Conservation (phyloP, 2,113 vertebrate species). For the Charadrius vociferus region DNA sequence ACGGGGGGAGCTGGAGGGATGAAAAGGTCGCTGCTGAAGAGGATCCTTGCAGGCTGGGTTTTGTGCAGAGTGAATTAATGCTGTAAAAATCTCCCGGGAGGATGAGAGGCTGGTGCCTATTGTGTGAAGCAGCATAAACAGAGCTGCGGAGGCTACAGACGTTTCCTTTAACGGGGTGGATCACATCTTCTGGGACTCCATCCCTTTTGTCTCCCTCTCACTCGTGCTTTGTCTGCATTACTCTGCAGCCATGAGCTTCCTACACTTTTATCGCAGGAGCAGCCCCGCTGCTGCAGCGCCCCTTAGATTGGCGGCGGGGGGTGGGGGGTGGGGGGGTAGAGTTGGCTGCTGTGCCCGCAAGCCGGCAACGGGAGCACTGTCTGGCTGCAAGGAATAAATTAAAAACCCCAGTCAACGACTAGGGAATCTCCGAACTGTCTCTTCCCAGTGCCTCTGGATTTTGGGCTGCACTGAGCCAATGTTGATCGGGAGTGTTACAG, state of each 20-base stretch:
- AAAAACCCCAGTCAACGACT: rapidly evolving
- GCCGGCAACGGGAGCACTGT: not conserved
- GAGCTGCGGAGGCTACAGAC: not conserved
- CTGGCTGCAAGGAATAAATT: not conserved
- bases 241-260: not conserved
- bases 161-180: not conserved
- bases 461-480: not conserved
- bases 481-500: not conserved
- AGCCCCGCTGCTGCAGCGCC: not conserved
- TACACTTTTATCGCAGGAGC: not conserved
- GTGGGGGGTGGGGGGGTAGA: not conserved
- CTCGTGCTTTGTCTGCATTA: not conserved
- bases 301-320: not conserved
- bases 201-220: not conserved
- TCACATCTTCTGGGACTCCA: not conserved
- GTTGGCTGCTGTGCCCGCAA: not conserved
- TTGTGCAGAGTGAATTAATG: not conserved
- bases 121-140: not conserved
- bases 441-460: not conserved
- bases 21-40: not conserved
- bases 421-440: not conserved
- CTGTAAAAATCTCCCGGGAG: not conserved
- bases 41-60: not conserved
- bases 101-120: not conserved
- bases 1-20: not conserved